A percentile compares a stretch with the other conserved stretches of the same genome.
These are phyloP conservation scores for Pseudochirops corinnae DNA, from an alignment of 2,797 vertebrate species.

Conservation along the genomic window DNA sequence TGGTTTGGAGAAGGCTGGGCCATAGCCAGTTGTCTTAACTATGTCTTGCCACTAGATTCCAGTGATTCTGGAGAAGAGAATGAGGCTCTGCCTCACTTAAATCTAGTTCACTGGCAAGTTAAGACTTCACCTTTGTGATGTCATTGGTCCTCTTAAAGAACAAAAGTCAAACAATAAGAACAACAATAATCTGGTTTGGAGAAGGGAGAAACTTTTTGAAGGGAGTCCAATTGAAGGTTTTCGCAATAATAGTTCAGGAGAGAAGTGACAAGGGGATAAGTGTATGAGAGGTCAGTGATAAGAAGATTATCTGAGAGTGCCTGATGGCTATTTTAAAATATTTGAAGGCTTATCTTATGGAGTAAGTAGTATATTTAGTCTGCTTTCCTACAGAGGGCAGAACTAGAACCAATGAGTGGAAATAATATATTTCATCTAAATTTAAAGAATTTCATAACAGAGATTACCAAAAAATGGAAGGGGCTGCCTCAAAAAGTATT, in stretches of 20 bases:
- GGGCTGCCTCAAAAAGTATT: not conserved
- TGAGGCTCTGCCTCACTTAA: not conserved
- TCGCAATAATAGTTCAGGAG: not conserved
- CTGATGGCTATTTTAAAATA: not conserved
- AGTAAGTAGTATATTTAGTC: not conserved
- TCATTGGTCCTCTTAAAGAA: not conserved
- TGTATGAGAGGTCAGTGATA: not conserved
- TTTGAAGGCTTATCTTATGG: not conserved
- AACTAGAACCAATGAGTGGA: not conserved
- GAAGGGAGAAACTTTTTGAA: not conserved
- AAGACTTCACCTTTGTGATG: not conserved
- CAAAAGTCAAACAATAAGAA: not conserved
- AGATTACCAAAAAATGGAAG: not conserved
- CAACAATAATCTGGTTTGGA: not conserved
- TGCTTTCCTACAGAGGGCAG: not conserved
- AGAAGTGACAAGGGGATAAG: not conserved
- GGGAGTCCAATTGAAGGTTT: not conserved
- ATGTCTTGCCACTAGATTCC: not conserved
- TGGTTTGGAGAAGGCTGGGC: not conserved
- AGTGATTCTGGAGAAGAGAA: no score
- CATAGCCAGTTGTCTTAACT: not conserved
- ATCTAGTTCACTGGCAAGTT: not conserved
- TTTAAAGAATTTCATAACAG: not conserved
- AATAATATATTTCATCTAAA: not conserved
- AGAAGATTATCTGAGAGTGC: not conserved